phyloP scores from a whole-genome alignment of 2,888 invertebrate genomes.

The Pharmacophagus antenor region DNA sequence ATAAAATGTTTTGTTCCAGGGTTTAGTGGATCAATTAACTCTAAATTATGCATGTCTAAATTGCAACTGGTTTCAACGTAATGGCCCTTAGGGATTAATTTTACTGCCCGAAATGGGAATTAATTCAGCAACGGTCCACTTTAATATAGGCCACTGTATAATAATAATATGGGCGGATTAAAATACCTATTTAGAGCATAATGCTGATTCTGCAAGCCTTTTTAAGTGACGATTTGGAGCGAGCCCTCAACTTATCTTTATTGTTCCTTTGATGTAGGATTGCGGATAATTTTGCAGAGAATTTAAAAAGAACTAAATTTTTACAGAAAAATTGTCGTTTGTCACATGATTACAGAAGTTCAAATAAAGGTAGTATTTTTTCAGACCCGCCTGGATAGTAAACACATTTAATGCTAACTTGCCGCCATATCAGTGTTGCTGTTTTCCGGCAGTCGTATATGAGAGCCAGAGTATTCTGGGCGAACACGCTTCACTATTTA shows the following conservation, averaged over 20 bases:
- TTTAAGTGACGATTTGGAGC: not conserved
- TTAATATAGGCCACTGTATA: slow-evolving; percentile 20
- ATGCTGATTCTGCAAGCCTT: slow-evolving; percentile 6
- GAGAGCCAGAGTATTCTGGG: too few relatives aligned
- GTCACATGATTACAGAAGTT: too few relatives aligned
- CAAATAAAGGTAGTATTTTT: too few relatives aligned
- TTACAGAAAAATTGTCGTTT: too few relatives aligned
- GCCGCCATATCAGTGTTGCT: too few relatives aligned
- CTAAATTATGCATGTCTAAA: slow-evolving; percentile 14
- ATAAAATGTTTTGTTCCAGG: slow-evolving; percentile 1
- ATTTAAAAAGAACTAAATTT: too few relatives aligned
- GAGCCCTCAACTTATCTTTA: not conserved
- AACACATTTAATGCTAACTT: too few relatives aligned
- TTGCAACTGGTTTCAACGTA: slow-evolving; percentile 5
- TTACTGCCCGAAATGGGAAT: slow-evolving; percentile 21
- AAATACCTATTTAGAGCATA: slow-evolving; percentile 11
- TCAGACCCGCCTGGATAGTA: too few relatives aligned
- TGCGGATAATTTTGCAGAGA: too few relatives aligned
- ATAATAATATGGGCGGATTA: slow-evolving; percentile 7
- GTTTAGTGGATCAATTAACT: slow-evolving; percentile 11
- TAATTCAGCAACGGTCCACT: slow-evolving; percentile 24
- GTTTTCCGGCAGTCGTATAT: too few relatives aligned
- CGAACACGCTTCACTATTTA: too few relatives aligned
- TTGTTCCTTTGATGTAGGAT: not conserved
- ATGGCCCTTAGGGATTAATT: slow-evolving; percentile 22